Base-by-base conservation (phyloP, 2,113 vertebrate species). In the Corynorhinus townsendii region DNA sequence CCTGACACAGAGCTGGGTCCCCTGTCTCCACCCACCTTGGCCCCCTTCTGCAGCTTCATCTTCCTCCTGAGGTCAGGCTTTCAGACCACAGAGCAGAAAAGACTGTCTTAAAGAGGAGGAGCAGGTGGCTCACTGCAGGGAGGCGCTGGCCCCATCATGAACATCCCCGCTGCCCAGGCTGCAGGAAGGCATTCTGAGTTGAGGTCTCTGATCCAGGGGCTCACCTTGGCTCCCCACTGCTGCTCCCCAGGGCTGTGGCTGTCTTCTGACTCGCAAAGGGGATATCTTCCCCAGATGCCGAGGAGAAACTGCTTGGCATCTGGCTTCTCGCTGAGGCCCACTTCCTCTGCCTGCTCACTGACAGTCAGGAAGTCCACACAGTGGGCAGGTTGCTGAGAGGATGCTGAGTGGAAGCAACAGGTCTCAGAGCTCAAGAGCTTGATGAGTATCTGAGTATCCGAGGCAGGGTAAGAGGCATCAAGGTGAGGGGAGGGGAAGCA, bases 61-160 rank as follows among this genome's bases (percentile, higher is more conserved):
- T 84, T 81, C 20, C 54, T 79, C 11, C 59, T 45, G 35, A 91
- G 89, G 54, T 88, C 82, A 69, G 52, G 35, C 38, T 68, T 54
- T 4, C 19, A 56, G 80, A 71, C 85, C 79, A 80, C 66, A 83
- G 79, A 76, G 28, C 26, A 85, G 76, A 84, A 83, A 96, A 20
- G 59, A 56, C 71, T 47, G 20, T 40, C 54, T 24, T 40, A 62
- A 73, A 91, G 24, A n/a, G 5, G 11, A 47, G 43, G 40, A 30
- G 73, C 40, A 45, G 68, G 75, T 38, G 35, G 19, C 30, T 82
- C 8, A 2, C 35, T 3, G n/a, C 38, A 16, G 24, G 11, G 54
- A 40, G 76, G 14, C 40, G 12, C 26, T 49, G 68, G 30, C 11
- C 71, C 43, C 49, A 28, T 20, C 35, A 4, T 4, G 30, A n/a